Percentiles rank a stretch among this genome's conserved stretches.
Conservation (phyloP, 1,140 invertebrate genomes). For the Trissolcus basalis region DNA sequence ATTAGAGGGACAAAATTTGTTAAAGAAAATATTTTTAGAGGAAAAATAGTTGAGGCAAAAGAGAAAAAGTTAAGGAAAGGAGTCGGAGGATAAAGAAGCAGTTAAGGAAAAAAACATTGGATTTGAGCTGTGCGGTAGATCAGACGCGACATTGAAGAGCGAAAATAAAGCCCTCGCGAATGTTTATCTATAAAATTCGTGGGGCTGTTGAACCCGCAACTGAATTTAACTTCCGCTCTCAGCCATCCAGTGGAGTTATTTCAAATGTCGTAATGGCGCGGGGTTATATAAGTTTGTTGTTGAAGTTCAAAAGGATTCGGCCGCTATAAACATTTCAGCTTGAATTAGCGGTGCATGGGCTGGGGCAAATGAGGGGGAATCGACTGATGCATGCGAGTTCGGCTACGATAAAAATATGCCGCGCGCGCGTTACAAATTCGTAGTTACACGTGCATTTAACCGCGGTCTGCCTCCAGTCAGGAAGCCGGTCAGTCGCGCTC, state of each 20-base stretch:
- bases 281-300: conserved; percentile 43
- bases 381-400: conserved; percentile 2
- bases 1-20: no score
- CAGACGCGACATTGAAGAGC: conserved; percentile 34
- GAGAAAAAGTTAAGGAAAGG: no score
- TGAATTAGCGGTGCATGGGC: conserved; percentile 26
- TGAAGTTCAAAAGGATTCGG: conserved; percentile 44
- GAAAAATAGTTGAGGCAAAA: no score
- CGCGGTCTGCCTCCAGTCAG: conserved; percentile 29
- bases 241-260: conserved; percentile 52
- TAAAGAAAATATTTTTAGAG: no score
- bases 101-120: no score
- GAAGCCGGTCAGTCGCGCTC: conserved; percentile 38
- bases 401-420: conserved; percentile 31
- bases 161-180: conserved; percentile 40
- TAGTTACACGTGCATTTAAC: conserved; percentile 31
- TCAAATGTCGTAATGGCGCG: conserved; percentile 48
- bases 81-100: no score
- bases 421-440: conserved; percentile 16
- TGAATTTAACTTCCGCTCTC: conserved; percentile 50
- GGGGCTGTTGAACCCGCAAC: conserved; percentile 55
- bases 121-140: neutral
- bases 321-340: conserved; percentile 35
- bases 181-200: conserved; percentile 44
- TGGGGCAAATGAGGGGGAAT: neutral